Conservation (phyloP, 2,888 invertebrate species). For the Drosophila picticornis region DNA sequence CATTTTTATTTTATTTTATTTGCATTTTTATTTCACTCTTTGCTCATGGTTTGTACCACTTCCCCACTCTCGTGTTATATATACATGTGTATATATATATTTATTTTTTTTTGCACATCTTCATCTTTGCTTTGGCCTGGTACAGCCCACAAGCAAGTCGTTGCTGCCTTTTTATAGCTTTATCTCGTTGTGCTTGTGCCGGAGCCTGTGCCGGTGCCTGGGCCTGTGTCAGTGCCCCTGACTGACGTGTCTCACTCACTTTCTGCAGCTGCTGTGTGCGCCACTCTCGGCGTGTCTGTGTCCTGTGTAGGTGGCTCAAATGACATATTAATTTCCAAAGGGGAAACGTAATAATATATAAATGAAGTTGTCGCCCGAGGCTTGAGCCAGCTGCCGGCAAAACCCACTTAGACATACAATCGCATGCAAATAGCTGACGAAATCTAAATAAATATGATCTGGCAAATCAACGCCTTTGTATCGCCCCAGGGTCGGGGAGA, state of each 20-base stretch:
- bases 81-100: constrained; percentile 17
- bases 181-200: constrained; percentile 26
- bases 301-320: constrained; percentile 66
- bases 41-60: constrained; percentile 36
- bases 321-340: constrained; percentile 82
- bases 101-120: constrained; percentile 46
- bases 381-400: constrained; percentile 39
- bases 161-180: constrained; percentile 46
- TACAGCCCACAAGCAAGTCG: constrained; percentile 56
- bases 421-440: constrained; percentile 68
- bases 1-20: constrained; percentile 82
- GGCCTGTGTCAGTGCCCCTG: constrained; percentile 10
- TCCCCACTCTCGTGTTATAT: background rate
- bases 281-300: background rate
- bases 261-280: constrained; percentile 10
- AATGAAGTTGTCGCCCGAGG: constrained; percentile 75
- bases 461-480: constrained; percentile 69
- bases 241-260: constrained; percentile 35
- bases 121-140: constrained; percentile 46
- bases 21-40: constrained; percentile 78
- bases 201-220: background rate
- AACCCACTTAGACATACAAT: constrained; percentile 52
- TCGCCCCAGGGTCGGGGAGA: background rate
- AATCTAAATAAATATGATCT: constrained; percentile 75
- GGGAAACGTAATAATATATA: constrained; percentile 77